phyloP scores from a whole-genome alignment of 2,888 invertebrate species.

The Poecilobothrus nobilitatus region DNA sequence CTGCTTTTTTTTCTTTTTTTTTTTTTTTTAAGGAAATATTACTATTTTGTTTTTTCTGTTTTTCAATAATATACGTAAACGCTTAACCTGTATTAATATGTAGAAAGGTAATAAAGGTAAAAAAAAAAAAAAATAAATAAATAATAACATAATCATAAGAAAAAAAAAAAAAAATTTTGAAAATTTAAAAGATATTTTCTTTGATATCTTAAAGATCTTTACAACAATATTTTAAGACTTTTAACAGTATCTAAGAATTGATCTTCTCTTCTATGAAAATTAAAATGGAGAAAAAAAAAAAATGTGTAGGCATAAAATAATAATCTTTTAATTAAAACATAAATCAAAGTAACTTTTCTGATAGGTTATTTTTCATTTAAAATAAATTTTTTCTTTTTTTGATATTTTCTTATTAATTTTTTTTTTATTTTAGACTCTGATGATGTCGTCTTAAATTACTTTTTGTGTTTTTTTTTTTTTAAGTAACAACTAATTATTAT shows the following conservation, averaged over 20 bases:
- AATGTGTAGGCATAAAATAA: background rate
- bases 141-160: too few relatives aligned
- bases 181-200: background rate
- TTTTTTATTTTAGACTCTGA: too few relatives aligned
- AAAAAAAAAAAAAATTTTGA: too few relatives aligned
- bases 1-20: background rate
- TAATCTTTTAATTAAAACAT: conserved; percentile 1
- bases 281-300: background rate
- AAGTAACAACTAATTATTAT: too few relatives aligned
- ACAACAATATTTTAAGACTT: too few relatives aligned
- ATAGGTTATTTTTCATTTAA: background rate
- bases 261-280: background rate
- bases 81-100: background rate
- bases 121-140: background rate
- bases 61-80: background rate
- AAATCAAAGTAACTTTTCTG: background rate
- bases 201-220: background rate
- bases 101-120: background rate
- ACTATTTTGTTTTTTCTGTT: background rate
- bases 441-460: too few relatives aligned
- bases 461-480: too few relatives aligned
- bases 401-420: too few relatives aligned
- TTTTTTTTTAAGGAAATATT: conserved; percentile 5
- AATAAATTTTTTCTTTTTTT: too few relatives aligned
- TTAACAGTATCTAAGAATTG: too few relatives aligned